phyloP scores from a whole-genome alignment of 2,888 invertebrate genomes.

The Mimachlamys varia region DNA sequence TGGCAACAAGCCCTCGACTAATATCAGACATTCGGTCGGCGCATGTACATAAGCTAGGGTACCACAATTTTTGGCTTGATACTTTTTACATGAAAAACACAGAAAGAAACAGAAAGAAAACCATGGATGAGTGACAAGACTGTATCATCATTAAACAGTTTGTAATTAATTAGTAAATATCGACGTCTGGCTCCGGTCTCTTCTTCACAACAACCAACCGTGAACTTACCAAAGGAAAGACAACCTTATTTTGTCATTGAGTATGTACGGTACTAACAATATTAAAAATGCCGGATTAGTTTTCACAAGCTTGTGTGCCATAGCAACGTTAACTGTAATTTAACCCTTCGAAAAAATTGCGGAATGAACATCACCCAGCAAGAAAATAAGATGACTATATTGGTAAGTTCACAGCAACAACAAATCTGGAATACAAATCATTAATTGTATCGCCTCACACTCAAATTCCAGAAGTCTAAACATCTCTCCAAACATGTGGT shows the following conservation, averaged over 20 bases:
- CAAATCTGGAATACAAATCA: background rate
- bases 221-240: background rate
- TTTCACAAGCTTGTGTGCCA: too few relatives aligned
- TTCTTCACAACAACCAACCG: background rate
- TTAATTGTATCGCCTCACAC: background rate
- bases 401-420: background rate
- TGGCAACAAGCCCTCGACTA: slow-evolving; percentile 51
- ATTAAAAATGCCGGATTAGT: too few relatives aligned
- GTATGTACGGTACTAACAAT: too few relatives aligned
- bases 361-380: background rate
- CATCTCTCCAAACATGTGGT: too few relatives aligned
- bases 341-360: too few relatives aligned
- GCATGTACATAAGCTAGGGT: slow-evolving; percentile 46
- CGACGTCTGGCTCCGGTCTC: background rate
- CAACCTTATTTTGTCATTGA: background rate
- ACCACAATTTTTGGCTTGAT: slow-evolving; percentile 51
- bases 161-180: background rate
- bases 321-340: too few relatives aligned
- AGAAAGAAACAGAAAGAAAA: slow-evolving; percentile 52
- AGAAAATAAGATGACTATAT: background rate
- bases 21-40: slow-evolving; percentile 48
- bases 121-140: slow-evolving; percentile 48
- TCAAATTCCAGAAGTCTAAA: too few relatives aligned
- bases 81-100: slow-evolving; percentile 57
- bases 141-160: slow-evolving; percentile 34